Conservation (phyloP, 2,113 vertebrate species). For the Labrus mixtus region DNA sequence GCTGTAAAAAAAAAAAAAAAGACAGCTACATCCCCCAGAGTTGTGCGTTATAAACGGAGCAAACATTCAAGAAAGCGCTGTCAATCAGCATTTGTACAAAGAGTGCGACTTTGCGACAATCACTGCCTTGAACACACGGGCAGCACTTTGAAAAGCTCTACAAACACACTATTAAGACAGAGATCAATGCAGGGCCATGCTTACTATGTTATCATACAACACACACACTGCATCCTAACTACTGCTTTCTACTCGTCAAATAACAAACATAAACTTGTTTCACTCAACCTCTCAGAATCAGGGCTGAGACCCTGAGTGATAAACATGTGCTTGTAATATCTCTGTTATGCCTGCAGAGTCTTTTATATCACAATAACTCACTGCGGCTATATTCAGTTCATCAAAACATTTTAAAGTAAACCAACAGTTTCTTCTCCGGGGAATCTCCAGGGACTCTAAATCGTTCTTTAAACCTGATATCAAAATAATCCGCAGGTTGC, state of each 20-base stretch:
- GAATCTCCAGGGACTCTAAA: slow-evolving; percentile 20
- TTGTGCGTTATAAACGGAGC: slow-evolving; percentile 57
- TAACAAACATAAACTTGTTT: slow-evolving; percentile 57
- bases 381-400: slow-evolving; percentile 7
- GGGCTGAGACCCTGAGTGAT: slow-evolving; percentile 38
- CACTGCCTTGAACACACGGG: slow-evolving; percentile 43
- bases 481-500: slow-evolving; percentile 31
- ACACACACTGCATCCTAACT: slow-evolving; percentile 59
- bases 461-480: slow-evolving; percentile 14
- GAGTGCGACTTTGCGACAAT: slow-evolving; percentile 50
- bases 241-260: slow-evolving; percentile 68
- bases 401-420: slow-evolving; percentile 15
- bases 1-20: slow-evolving; percentile 30
- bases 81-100: slow-evolving; percentile 72
- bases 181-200: slow-evolving; percentile 63
- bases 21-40: slow-evolving; percentile 37
- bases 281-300: slow-evolving; percentile 38
- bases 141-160: slow-evolving; percentile 64
- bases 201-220: slow-evolving; percentile 67
- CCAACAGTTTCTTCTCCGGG: neutral
- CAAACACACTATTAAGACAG: slow-evolving; percentile 61
- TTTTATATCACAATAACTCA: slow-evolving; percentile 32
- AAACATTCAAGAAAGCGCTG: slow-evolving; percentile 55
- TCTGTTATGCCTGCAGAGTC: slow-evolving; percentile 1
- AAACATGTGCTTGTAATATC: slow-evolving; percentile 13